Evolutionary conservation across 2,113 vertebrate species (phyloP).

Genomic region (Gallinago undulata): DNA sequence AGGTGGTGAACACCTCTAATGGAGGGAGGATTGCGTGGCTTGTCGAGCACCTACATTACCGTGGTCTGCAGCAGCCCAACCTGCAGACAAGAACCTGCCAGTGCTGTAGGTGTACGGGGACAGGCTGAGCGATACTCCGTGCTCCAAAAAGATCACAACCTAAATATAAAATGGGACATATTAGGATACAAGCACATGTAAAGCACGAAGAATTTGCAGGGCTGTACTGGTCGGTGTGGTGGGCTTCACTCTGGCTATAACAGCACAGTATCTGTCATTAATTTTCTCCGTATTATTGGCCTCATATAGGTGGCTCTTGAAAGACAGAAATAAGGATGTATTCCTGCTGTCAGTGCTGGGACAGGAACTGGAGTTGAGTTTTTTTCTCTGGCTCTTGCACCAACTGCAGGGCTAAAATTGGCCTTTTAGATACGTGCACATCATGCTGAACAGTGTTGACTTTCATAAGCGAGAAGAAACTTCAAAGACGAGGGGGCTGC

Average conservation of each 20-base stretch:
- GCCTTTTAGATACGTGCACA: rapidly evolving
- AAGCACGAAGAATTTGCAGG: rapidly evolving
- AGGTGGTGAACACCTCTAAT: rapidly evolving
- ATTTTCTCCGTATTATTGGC: background rate
- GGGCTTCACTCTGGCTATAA: background rate
- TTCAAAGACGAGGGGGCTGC: no score
- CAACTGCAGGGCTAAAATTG: background rate
- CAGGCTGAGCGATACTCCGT: rapidly evolving
- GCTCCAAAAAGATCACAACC: background rate
- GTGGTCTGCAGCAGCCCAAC: background rate
- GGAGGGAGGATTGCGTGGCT: background rate
- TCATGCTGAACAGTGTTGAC: rapidly evolving
- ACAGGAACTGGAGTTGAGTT: background rate
- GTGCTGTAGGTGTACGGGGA: rapidly evolving
- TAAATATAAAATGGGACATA: background rate
- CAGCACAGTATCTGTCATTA: rapidly evolving
- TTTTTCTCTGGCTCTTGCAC: background rate
- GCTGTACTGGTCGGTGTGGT: rapidly evolving
- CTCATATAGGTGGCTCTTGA: no score
- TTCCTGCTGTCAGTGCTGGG: background rate
- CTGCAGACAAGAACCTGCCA: no score
- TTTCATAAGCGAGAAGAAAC: no score
- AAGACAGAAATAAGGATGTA: background rate
- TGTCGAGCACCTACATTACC: no score
- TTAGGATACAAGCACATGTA: rapidly evolving